phyloP scores from a whole-genome alignment of 2,888 invertebrate genomes.

The Alitta virens region DNA sequence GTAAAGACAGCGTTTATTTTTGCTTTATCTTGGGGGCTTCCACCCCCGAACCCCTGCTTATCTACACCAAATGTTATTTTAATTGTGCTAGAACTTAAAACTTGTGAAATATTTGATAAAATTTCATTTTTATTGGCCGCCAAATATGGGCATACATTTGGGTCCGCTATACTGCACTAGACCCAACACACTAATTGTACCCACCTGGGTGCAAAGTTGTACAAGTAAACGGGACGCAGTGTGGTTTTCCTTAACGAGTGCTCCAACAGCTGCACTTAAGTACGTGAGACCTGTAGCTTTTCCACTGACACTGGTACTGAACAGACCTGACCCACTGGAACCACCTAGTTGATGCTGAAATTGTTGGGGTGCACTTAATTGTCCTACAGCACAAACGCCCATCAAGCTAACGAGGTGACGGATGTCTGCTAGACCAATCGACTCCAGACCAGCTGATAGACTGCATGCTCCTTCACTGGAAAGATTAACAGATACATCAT shows the following conservation, averaged over 20 bases:
- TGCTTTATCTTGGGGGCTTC: too few relatives aligned
- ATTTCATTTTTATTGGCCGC: too few relatives aligned
- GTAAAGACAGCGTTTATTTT: too few relatives aligned
- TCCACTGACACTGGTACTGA: background rate
- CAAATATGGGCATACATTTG: too few relatives aligned
- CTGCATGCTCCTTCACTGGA: slow-evolving; percentile 58
- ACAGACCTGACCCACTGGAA: slow-evolving; percentile 11
- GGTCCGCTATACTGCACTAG: too few relatives aligned
- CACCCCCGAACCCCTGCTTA: too few relatives aligned
- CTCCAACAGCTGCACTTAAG: slow-evolving; percentile 59
- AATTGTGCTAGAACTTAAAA: too few relatives aligned
- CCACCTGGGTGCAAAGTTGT: slow-evolving; percentile 59
- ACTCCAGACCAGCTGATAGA: slow-evolving; percentile 58
- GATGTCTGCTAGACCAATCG: slow-evolving; percentile 63
- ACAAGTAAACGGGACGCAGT: slow-evolving; percentile 63
- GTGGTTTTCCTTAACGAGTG: slow-evolving; percentile 62
- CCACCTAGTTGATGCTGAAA: background rate
- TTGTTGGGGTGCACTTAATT: slow-evolving; percentile 50
- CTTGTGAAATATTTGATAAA: too few relatives aligned
- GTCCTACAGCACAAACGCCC: slow-evolving; percentile 64
- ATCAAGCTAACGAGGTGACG: slow-evolving; percentile 64
- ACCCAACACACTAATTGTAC: too few relatives aligned
- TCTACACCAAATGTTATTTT: too few relatives aligned
- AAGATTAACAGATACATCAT: too few relatives aligned
- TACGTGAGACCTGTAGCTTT: slow-evolving; percentile 28